Evolutionary conservation across 2,113 vertebrate genomes (phyloP), one percentile per base, ranked within the genome.

Genomic region (Odobenus rosmarus): DNA sequence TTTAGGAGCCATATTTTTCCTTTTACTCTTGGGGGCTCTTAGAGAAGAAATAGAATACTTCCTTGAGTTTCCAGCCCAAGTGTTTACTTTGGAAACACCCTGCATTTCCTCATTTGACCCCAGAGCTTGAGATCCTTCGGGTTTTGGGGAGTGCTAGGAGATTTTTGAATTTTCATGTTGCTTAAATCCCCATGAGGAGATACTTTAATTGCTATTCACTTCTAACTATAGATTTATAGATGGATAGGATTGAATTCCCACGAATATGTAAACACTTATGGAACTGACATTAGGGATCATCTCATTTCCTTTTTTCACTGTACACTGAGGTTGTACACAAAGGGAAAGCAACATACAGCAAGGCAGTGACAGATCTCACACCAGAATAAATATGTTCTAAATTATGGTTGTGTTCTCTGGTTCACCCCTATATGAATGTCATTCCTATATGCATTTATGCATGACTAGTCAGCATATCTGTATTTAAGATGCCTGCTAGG

Each of bases 131-230:
- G 42, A 59, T 72, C 84, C 77, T 62, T 88, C 69, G 95, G 96
- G 90, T 69, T 77, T 93, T 80, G n/a, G 82, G 84, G 59, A 97
- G 46, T 53, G 72, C n/a, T 6, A 1, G 16, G 93, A 23, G 51
- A 85, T 51, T 96, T 96, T 72, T 59, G 2, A 74, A n/a, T 98
- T 81, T 97, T 26, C 7, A n/a, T 92, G 76, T 90, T 72, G 21
- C 21, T 93, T 86, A 72, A 53, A 19, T 95, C 11, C 33, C 79
- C n/a, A 24, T 36, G 77, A 76, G n/a, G 55, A 88, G 16, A 26
- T 24, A 55, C 61, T 83, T 90, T 67, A 77, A 13, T 28, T 64
- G 59, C 31, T 31, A 0, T 49, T 90, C 16, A 42, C 18, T 87
- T 89, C 42, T 80, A 84, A 46, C 62, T 88, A 57, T 76, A 55